Conservation (phyloP, 2,797 vertebrate species). For the Neostethus bicornis region DNA sequence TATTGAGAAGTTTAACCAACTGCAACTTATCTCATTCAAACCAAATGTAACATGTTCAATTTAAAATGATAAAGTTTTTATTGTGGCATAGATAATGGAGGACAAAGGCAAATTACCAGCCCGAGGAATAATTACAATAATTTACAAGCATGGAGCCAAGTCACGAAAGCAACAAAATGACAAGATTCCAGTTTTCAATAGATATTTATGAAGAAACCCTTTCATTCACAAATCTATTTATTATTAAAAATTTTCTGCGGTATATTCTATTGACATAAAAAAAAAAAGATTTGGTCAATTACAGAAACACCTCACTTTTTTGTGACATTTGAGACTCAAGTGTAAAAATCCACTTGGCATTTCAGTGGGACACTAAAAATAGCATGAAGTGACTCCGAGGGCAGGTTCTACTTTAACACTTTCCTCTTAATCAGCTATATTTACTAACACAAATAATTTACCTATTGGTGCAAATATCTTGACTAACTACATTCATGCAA, state of each 20-base stretch:
- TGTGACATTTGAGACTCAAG: constrained; percentile 9
- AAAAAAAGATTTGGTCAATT: not conserved
- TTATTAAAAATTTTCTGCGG: not conserved
- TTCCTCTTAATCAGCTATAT: constrained; percentile 36
- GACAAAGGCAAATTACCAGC: too few species aligned
- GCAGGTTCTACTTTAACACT: constrained; percentile 42
- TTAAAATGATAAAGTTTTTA: too few species aligned
- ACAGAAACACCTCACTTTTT: not conserved
- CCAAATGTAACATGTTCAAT: too few species aligned
- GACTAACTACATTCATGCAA: constrained; percentile 46
- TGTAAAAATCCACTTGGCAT: constrained; percentile 21
- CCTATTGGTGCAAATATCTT: constrained; percentile 51
- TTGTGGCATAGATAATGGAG: too few species aligned
- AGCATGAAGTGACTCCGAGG: constrained; percentile 35
- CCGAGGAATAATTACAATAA: too few species aligned
- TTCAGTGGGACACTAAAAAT: constrained; percentile 17
- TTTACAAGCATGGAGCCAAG: too few species aligned
- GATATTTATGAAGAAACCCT: too few species aligned
- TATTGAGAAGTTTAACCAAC: too few species aligned
- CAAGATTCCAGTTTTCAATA: too few species aligned
- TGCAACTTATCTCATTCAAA: too few species aligned
- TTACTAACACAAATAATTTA: constrained; percentile 58
- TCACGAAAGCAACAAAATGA: too few species aligned
- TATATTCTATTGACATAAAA: not conserved
- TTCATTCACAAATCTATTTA: too few species aligned